A percentile compares a stretch with the other conserved stretches of the same genome.
These are phyloP conservation scores for Calonectris borealis DNA, from an alignment of 2,113 vertebrate species.

Conservation along the genomic window DNA sequence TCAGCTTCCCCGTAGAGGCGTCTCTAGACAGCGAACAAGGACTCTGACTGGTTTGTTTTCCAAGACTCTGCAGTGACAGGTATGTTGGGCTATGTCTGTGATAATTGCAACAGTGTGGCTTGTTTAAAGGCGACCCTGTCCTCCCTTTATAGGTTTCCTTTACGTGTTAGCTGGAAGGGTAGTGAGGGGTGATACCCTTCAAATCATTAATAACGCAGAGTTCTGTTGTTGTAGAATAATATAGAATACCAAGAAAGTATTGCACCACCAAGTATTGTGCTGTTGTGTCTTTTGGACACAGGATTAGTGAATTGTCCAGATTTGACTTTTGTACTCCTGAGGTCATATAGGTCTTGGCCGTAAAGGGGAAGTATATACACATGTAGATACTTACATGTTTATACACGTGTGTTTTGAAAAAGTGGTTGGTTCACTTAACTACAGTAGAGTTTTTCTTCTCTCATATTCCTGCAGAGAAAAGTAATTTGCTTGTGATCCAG, in stretches of 20 bases:
- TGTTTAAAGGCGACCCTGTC: neutral
- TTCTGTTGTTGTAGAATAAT: rapidly evolving
- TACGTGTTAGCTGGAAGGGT: neutral
- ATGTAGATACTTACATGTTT: neutral
- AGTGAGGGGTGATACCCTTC: neutral
- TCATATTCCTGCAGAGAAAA: neutral
- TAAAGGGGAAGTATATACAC: rapidly evolving
- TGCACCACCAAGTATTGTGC: neutral
- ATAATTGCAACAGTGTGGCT: neutral
- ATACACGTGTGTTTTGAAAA: rapidly evolving
- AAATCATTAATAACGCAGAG: neutral
- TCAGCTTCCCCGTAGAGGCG: neutral
- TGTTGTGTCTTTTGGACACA: neutral
- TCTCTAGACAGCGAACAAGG: rapidly evolving
- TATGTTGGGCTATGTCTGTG: neutral
- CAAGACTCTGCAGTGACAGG: neutral
- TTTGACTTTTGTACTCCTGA: neutral
- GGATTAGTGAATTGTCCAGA: neutral
- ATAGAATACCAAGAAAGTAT: rapidly evolving
- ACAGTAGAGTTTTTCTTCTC: neutral
- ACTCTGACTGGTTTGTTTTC: neutral
- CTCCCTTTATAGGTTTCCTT: neutral
- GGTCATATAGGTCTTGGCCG: neutral
- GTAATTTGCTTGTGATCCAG: neutral
- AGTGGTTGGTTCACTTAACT: neutral